These are phyloP conservation scores for Leptoclinus maculatus DNA, from an alignment of 2,797 vertebrate species.

Conservation along the genomic window DNA sequence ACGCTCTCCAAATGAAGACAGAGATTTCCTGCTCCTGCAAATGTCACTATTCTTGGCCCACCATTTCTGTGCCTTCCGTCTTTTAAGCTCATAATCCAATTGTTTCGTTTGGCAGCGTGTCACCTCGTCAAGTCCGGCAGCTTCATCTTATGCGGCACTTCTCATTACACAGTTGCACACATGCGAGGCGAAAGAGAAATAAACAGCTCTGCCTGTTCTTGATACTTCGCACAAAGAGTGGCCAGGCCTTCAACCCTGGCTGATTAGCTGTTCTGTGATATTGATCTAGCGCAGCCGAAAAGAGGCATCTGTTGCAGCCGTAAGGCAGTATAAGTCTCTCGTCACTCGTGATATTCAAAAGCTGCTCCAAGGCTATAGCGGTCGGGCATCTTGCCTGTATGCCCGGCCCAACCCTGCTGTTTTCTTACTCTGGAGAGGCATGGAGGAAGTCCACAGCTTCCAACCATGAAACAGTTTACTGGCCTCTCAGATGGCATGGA, in stretches of 20 bases:
- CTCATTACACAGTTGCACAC: conserved; percentile 16
- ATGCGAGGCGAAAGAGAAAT: conserved; percentile 10
- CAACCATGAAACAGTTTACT: conserved; percentile 27
- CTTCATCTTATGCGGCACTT: conserved; percentile 24
- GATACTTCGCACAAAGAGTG: conserved; percentile 33
- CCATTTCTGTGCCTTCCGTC: conserved; percentile 40
- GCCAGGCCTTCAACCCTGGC: conserved; percentile 22
- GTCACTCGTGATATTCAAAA: conserved; percentile 58
- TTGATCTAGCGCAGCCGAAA: conserved; percentile 48
- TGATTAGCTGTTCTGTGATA: conserved; percentile 47
- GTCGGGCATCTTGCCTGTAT: conserved; percentile 29
- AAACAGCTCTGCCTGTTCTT: conserved; percentile 31
- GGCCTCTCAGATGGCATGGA: conserved; percentile 37
- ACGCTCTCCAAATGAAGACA: conserved; percentile 20
- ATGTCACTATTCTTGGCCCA: conserved; percentile 58
- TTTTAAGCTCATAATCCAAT: conserved; percentile 72
- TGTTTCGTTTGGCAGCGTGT: conserved; percentile 59
- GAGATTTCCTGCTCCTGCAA: conserved; percentile 35
- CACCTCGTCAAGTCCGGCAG: conserved; percentile 28
- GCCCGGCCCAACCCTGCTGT: conserved; percentile 15
- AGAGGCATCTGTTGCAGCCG: conserved; percentile 69
- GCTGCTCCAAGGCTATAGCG: conserved; percentile 31
- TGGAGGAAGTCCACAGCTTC: conserved; percentile 25
- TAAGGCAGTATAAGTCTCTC: conserved; percentile 53
- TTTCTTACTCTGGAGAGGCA: conserved; percentile 1